Evolutionary conservation across 2,888 invertebrate genomes (phyloP).

Genomic region (Caenorhabditis wallacei): DNA sequence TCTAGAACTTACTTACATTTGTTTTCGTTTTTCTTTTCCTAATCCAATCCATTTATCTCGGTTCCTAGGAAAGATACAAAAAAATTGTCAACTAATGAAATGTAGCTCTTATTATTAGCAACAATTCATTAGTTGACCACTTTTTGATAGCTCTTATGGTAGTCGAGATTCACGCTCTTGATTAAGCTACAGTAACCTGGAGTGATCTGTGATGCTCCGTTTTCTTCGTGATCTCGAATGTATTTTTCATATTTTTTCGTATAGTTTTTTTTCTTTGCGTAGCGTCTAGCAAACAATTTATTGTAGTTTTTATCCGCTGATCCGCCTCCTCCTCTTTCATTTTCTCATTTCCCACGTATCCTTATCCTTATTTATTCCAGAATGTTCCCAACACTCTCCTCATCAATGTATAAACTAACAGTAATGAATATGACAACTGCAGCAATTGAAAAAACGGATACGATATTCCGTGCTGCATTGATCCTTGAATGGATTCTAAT

Average conservation of each 20-base stretch:
- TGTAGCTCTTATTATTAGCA: too few relatives aligned
- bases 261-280: background rate
- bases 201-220: background rate
- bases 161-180: background rate
- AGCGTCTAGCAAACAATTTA: background rate
- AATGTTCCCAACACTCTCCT: background rate
- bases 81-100: too few relatives aligned
- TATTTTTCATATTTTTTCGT: too few relatives aligned
- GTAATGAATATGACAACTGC: constrained; percentile 63
- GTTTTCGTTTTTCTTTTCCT: too few relatives aligned
- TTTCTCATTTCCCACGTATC: too few relatives aligned
- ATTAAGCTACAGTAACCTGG: too few relatives aligned
- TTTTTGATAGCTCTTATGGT: background rate
- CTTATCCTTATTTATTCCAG: background rate
- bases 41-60: too few relatives aligned
- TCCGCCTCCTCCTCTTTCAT: background rate
- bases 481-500: constrained; percentile 51
- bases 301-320: background rate
- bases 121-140: background rate
- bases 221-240: background rate
- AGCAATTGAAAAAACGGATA: constrained; percentile 48
- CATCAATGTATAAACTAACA: constrained; percentile 51
- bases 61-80: too few relatives aligned
- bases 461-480: constrained; percentile 41
- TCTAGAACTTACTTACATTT: too few relatives aligned